Evolutionary conservation across 1,140 invertebrate genomes (phyloP).

Genomic region (Battus philenor): DNA sequence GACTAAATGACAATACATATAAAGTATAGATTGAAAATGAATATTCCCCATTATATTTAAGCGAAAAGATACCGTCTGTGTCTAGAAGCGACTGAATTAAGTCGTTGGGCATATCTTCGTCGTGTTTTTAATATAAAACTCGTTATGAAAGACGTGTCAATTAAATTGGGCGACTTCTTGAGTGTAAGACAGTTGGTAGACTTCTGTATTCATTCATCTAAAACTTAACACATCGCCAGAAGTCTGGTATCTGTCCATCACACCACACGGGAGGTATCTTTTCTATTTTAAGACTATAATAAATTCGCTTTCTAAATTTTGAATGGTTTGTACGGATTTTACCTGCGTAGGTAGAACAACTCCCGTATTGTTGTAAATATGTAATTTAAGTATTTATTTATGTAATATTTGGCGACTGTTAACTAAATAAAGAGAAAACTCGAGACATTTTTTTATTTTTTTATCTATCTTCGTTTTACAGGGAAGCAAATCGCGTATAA

Average conservation of each 20-base stretch:
- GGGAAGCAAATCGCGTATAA: too few relatives aligned
- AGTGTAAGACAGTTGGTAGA: conserved; percentile 20
- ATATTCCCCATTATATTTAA: conserved; percentile 58
- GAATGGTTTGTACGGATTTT: conserved; percentile 68
- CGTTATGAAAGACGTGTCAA: conserved; percentile 27
- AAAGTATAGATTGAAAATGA: conserved; percentile 48
- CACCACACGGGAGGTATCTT: conserved; percentile 24
- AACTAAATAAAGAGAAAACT: conserved; percentile 57
- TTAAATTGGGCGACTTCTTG: conserved; percentile 29
- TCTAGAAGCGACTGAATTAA: conserved; percentile 28
- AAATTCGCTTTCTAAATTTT: conserved; percentile 58
- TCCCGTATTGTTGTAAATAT: conserved; percentile 68
- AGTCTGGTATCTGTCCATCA: conserved; percentile 24
- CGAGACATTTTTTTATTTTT: conserved; percentile 1
- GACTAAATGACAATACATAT: conserved; percentile 74
- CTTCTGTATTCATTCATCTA: conserved; percentile 25
- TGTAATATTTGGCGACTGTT: conserved; percentile 69
- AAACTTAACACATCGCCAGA: conserved; percentile 30
- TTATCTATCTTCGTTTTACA: too few relatives aligned
- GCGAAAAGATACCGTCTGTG: conserved; percentile 33
- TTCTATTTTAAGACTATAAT: conserved; percentile 35
- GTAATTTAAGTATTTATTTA: conserved; percentile 69
- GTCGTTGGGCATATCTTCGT: conserved; percentile 30
- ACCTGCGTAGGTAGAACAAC: conserved; percentile 71
- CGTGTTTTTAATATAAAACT: conserved; percentile 52